Percentiles rank a stretch among this genome's conserved stretches.
Conservation (phyloP, 1,140 invertebrate genomes). For the Zaprionus inermis region DNA sequence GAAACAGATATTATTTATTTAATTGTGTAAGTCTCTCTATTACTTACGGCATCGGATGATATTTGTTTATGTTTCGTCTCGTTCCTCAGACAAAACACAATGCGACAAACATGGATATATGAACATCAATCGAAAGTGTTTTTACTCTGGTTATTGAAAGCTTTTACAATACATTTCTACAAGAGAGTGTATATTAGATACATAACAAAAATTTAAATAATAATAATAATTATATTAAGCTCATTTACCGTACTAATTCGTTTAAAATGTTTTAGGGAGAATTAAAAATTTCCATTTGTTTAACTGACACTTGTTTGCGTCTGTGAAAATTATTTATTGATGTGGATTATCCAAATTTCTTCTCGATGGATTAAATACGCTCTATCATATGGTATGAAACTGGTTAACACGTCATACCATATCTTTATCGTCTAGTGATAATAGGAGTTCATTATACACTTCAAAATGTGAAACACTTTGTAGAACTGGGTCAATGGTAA, state of each 20-base stretch:
- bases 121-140: not conserved
- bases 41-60: not conserved
- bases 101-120: not conserved
- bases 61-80: not conserved
- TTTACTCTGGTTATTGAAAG: not conserved
- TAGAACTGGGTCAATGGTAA: not conserved
- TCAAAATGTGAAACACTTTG: not conserved
- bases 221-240: not conserved
- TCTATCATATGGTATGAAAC: not conserved
- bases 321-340: not conserved
- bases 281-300: not conserved
- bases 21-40: not conserved
- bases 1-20: not conserved
- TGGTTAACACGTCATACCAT: not conserved
- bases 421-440: constrained; percentile 17
- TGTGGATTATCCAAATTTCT: not conserved
- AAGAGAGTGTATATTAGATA: too few relatives aligned
- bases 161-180: too few relatives aligned
- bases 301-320: not conserved
- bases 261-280: too few relatives aligned
- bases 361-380: not conserved
- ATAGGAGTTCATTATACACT: constrained; percentile 29
- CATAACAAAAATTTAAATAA: not conserved
- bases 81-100: too few relatives aligned
- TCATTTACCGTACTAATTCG: too few relatives aligned